A percentile compares a stretch with the other conserved stretches of the same genome.
phyloP scores from a whole-genome alignment of 2,888 invertebrate genomes.

The Philopedon plagiatum region DNA sequence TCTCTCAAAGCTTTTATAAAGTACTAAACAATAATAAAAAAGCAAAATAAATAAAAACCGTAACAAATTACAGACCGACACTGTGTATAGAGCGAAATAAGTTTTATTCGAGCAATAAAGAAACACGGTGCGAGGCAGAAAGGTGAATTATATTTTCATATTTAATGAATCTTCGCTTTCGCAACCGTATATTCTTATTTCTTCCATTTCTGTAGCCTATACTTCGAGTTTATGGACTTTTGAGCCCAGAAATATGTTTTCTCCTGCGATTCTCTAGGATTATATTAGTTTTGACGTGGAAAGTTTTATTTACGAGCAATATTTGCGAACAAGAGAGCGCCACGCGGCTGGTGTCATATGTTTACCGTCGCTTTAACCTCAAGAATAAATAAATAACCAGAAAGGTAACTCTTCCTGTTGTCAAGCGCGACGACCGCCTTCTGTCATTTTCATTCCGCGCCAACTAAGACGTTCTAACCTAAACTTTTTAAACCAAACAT shows the following conservation, averaged over 20 bases:
- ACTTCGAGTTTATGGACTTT: constrained; percentile 17
- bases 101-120: constrained; percentile 42
- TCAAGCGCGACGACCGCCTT: too few relatives aligned
- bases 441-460: too few relatives aligned
- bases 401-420: too few relatives aligned
- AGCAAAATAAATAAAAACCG: background rate
- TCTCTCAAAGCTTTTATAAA: too few relatives aligned
- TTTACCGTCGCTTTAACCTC: too few relatives aligned
- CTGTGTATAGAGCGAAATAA: constrained; percentile 4
- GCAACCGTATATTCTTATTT: constrained; percentile 32
- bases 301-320: too few relatives aligned
- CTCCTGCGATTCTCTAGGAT: background rate
- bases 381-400: too few relatives aligned
- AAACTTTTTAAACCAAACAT: too few relatives aligned
- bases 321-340: too few relatives aligned
- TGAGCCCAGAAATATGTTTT: constrained; percentile 4
- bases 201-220: constrained; percentile 14
- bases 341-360: too few relatives aligned
- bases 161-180: constrained; percentile 41
- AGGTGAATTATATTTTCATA: constrained; percentile 46
- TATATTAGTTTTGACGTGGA: background rate
- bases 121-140: constrained; percentile 10
- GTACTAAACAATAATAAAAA: background rate
- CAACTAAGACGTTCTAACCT: too few relatives aligned
- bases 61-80: background rate